Evolutionary conservation across 2,888 invertebrate species (phyloP).

Genomic region (Tipula confusa): DNA sequence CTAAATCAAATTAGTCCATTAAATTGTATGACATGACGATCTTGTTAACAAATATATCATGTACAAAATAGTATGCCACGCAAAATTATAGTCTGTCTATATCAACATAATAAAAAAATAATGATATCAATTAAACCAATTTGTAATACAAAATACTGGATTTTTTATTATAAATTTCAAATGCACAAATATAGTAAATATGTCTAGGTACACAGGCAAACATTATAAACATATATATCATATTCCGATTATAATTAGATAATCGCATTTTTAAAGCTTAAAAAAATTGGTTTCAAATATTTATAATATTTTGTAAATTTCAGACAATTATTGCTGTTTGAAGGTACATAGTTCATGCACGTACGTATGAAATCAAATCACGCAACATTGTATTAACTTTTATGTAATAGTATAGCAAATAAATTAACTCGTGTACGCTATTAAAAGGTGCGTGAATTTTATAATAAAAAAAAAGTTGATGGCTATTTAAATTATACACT

Average conservation of each 20-base stretch:
- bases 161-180: neutral
- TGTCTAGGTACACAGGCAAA: too few relatives aligned
- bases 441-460: neutral
- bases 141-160: neutral
- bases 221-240: too few relatives aligned
- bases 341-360: neutral
- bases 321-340: neutral
- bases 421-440: neutral
- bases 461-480: neutral
- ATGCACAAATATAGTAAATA: neutral
- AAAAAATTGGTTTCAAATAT: too few relatives aligned
- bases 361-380: neutral
- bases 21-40: neutral
- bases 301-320: neutral
- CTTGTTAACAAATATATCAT: neutral
- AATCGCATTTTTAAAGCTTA: neutral
- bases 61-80: neutral
- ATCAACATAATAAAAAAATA: neutral
- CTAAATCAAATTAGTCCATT: neutral
- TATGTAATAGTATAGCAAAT: too few relatives aligned
- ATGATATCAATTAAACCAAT: neutral
- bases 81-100: neutral
- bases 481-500: neutral
- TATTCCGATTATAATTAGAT: neutral
- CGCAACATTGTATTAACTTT: neutral